Evolutionary conservation across 92 coral and sea anemone species (phyloP).

Genomic region (Zoanthus gigantus): DNA sequence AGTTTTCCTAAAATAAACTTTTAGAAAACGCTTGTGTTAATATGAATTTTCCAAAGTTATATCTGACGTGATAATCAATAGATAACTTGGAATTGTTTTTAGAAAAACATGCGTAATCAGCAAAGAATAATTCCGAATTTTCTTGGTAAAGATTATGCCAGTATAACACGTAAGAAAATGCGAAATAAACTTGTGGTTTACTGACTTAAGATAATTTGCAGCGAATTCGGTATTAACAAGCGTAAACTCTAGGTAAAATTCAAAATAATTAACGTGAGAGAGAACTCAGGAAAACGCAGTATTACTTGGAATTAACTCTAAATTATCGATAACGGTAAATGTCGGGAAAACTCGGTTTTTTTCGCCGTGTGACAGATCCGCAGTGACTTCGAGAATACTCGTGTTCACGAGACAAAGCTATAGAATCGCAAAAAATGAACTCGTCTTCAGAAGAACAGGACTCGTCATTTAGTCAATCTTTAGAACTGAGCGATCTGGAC

Average conservation of each 20-base stretch:
- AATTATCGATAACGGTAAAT: neutral
- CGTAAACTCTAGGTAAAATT: neutral
- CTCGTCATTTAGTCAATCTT: too few relatives aligned
- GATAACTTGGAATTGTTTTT: neutral
- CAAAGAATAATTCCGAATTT: too few relatives aligned
- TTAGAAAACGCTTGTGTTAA: neutral
- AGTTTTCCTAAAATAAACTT: neutral
- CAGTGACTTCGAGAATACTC: too few relatives aligned
- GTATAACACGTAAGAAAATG: neutral
- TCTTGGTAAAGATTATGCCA: neutral
- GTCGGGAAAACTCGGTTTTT: neutral
- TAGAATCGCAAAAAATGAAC: too few relatives aligned
- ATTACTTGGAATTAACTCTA: neutral
- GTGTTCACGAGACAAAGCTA: too few relatives aligned
- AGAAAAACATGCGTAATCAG: neutral
- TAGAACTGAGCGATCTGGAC: too few relatives aligned
- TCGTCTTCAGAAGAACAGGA: too few relatives aligned
- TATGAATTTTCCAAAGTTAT: neutral
- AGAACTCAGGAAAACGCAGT: constrained; percentile 7
- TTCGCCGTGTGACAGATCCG: neutral
- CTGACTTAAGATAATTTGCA: neutral
- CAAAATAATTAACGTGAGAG: neutral
- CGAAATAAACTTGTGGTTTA: neutral
- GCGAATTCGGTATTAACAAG: neutral
- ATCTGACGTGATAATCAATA: neutral